Evolutionary conservation across 2,888 invertebrate genomes (phyloP).

Genomic region (Aspidiotus destructor): DNA sequence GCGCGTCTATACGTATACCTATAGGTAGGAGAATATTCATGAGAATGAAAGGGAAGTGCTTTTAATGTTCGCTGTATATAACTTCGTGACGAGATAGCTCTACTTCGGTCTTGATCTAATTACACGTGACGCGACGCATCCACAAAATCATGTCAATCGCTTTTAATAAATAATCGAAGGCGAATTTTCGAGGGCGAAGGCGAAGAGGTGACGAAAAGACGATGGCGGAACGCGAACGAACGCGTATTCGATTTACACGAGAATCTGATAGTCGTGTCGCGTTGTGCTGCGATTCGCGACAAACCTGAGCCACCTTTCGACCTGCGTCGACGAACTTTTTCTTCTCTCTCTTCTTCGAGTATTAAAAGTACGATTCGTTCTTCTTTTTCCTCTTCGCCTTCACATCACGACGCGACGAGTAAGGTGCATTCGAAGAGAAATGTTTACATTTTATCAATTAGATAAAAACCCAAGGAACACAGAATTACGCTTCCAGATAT

Average conservation of each 20-base stretch:
- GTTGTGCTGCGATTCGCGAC: not conserved
- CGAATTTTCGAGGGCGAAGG: constrained; percentile 1
- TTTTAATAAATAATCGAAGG: not conserved
- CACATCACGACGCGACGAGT: constrained; percentile 9
- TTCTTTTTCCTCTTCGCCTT: constrained; percentile 22
- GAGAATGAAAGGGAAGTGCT: no score
- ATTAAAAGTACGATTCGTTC: not conserved
- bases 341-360: constrained; percentile 15
- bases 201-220: not conserved
- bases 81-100: no score
- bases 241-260: not conserved
- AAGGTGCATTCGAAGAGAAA: not conserved
- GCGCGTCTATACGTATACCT: no score
- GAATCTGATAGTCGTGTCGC: constrained; percentile 1
- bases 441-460: constrained; percentile 9
- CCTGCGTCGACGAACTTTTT: not conserved
- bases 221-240: not conserved
- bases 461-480: constrained; percentile 8
- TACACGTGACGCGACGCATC: not conserved
- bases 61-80: no score
- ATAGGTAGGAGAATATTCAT: no score
- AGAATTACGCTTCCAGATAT: constrained; percentile 27
- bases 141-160: not conserved
- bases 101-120: constrained; percentile 1
- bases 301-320: not conserved